Conservation (phyloP, 2,113 vertebrate genomes). For the Choloepus hoffmanni region DNA sequence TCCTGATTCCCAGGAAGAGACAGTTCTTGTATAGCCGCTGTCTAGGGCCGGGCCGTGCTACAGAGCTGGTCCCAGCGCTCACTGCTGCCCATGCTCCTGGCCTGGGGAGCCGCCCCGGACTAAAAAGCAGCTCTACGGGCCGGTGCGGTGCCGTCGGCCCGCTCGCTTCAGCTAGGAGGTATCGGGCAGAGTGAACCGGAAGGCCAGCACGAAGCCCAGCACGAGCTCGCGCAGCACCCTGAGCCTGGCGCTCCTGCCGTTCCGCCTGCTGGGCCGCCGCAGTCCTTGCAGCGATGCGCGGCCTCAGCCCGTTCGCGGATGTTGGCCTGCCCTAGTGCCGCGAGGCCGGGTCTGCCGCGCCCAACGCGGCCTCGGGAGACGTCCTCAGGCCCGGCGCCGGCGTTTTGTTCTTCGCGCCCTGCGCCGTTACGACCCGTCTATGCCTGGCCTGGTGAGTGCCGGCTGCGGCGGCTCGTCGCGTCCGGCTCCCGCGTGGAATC, state of each 20-base stretch:
- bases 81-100: slow-evolving; percentile 80
- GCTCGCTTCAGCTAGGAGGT: slow-evolving; percentile 90
- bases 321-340: slow-evolving; percentile 56
- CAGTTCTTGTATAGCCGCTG: slow-evolving; percentile 85
- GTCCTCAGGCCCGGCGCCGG: slow-evolving; percentile 65
- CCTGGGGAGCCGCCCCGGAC: slow-evolving; percentile 1
- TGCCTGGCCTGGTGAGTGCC: slow-evolving; percentile 65
- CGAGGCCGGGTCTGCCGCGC: slow-evolving; percentile 58
- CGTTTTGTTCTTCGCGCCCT: slow-evolving; percentile 71
- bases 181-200: slow-evolving; percentile 92
- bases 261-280: slow-evolving; percentile 53
- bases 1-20: slow-evolving; percentile 97
- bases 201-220: slow-evolving; percentile 95
- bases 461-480: slow-evolving; percentile 31
- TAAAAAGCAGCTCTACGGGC: slow-evolving; percentile 71
- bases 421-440: slow-evolving; percentile 78
- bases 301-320: slow-evolving; percentile 64
- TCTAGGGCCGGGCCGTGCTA: slow-evolving; percentile 68
- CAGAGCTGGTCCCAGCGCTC: slow-evolving; percentile 83
- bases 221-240: slow-evolving; percentile 94
- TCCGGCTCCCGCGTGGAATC: slow-evolving; percentile 15
- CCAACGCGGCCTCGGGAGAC: slow-evolving; percentile 60
- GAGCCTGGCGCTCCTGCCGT: slow-evolving; percentile 91
- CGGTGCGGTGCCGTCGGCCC: slow-evolving; percentile 88
- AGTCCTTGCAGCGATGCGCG: slow-evolving; percentile 79